Conservation (phyloP, 1,140 invertebrate species). For the Leptinotarsa lineolata region DNA sequence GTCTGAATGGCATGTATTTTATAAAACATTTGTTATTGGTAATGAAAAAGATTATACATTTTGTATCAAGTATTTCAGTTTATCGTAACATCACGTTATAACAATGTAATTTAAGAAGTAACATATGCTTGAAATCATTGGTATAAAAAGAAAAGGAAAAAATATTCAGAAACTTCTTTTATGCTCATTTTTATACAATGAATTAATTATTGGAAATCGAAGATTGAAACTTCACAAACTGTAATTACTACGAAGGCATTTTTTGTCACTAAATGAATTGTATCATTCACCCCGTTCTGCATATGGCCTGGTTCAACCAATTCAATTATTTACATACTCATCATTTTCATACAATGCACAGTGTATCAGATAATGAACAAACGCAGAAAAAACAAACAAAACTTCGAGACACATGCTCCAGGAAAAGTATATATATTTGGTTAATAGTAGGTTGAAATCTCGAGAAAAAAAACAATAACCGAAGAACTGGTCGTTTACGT, state of each 20-base stretch:
- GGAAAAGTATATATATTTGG: constrained; percentile 2
- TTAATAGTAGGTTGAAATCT: constrained; percentile 25
- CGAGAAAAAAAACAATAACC: constrained; percentile 10
- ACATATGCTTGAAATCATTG: too few relatives aligned
- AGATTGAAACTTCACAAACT: too few relatives aligned
- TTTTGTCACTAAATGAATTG: background rate
- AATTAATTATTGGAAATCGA: too few relatives aligned
- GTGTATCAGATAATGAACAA: constrained; percentile 9
- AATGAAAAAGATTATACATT: too few relatives aligned
- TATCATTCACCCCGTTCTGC: background rate
- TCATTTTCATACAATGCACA: constrained; percentile 4
- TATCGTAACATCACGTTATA: too few relatives aligned
- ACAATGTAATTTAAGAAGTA: too few relatives aligned
- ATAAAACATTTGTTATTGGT: too few relatives aligned
- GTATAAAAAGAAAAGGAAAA: too few relatives aligned
- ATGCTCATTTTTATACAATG: too few relatives aligned
- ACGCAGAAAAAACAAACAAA: constrained; percentile 8
- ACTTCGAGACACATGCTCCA: constrained; percentile 9
- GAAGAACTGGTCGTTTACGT: constrained; percentile 11
- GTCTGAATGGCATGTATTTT: too few relatives aligned
- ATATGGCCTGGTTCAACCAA: background rate
- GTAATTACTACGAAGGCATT: background rate
- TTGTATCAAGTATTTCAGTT: too few relatives aligned
- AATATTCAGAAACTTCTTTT: too few relatives aligned
- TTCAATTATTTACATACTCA: constrained; percentile 1